Percentiles rank a stretch among this genome's conserved stretches.
These are phyloP conservation scores for Oryzaephilus surinamensis DNA, from an alignment of 1,140 invertebrate species.

Conservation along the genomic window DNA sequence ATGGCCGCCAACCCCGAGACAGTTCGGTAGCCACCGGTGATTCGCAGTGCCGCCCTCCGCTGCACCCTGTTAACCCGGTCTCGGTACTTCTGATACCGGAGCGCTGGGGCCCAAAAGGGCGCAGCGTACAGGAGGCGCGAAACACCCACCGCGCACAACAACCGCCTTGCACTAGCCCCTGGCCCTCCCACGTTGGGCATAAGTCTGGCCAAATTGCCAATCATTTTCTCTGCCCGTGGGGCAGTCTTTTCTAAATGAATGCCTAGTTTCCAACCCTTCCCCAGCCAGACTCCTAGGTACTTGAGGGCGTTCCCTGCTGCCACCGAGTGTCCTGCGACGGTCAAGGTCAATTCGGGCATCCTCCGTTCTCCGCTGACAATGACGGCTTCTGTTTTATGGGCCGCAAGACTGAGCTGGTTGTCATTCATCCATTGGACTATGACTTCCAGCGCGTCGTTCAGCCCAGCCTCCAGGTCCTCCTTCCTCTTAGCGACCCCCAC, in stretches of 20 bases:
- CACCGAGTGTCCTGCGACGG: background rate
- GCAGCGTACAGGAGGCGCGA: conserved; percentile 8
- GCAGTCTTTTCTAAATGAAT: background rate
- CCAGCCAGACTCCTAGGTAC: no score
- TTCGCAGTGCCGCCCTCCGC: background rate
- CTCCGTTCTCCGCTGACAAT: conserved; percentile 15
- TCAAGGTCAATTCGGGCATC: conserved; percentile 5
- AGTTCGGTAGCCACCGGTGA: background rate
- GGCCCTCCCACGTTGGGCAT: conserved; percentile 15
- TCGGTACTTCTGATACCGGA: background rate
- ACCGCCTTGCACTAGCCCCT: background rate
- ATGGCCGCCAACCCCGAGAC: no score
- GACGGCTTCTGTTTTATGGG: conserved; percentile 22
- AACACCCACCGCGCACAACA: background rate
- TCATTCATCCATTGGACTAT: conserved; percentile 14
- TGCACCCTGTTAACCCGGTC: background rate
- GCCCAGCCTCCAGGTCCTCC: conserved; percentile 3
- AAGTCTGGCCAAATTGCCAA: background rate
- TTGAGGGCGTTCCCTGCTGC: no score
- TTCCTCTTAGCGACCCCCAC: conserved; percentile 10
- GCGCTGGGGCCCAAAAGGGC: conserved; percentile 1
- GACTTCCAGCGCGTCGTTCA: conserved; percentile 4
- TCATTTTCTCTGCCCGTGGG: conserved; percentile 1
- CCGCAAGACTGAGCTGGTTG: conserved; percentile 15
- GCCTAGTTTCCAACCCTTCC: no score